Evolutionary conservation across 2,888 invertebrate genomes (phyloP).

Genomic region (Drosophila prostipennis): DNA sequence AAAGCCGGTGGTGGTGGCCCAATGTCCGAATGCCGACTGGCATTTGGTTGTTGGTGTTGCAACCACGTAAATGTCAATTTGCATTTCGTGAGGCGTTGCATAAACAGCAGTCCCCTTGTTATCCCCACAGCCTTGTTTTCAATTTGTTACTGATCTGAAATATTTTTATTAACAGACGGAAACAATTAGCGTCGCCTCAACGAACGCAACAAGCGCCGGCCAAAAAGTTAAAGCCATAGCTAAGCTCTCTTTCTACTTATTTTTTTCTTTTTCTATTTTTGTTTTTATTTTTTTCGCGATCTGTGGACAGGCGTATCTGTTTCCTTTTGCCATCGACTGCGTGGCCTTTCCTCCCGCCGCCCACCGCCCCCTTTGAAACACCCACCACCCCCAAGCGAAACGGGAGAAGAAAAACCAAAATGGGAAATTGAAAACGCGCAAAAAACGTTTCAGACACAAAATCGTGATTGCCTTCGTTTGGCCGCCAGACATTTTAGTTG

Average conservation of each 20-base stretch:
- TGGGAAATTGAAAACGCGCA: conserved; percentile 79
- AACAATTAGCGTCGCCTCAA: conserved; percentile 79
- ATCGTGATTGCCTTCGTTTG: conserved; percentile 76
- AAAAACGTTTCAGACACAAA: conserved; percentile 73
- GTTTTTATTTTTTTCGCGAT: conserved; percentile 3
- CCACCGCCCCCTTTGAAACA: conserved; percentile 1
- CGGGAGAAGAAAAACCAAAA: conserved; percentile 37
- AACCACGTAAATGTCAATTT: conserved; percentile 80
- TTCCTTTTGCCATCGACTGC: conserved; percentile 49
- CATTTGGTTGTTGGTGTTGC: conserved; percentile 60
- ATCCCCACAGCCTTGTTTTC: conserved; percentile 59
- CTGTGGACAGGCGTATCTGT: conserved; percentile 61
- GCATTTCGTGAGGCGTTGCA: conserved; percentile 78
- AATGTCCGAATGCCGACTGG: conserved; percentile 36
- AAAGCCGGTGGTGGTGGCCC: conserved; percentile 30
- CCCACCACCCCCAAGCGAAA: conserved; percentile 26
- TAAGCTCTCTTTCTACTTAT: conserved; percentile 15
- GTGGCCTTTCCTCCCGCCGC: conserved; percentile 68
- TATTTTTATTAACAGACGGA: conserved; percentile 82
- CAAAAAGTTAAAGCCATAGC: conserved; percentile 35
- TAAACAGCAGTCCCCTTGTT: conserved; percentile 60
- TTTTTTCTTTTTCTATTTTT: background rate
- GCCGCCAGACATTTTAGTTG: conserved; percentile 67
- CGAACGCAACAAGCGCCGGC: conserved; percentile 42
- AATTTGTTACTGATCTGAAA: conserved; percentile 78